Base-by-base conservation (phyloP, 2,797 vertebrate genomes). In the Salmo trutta region DNA sequence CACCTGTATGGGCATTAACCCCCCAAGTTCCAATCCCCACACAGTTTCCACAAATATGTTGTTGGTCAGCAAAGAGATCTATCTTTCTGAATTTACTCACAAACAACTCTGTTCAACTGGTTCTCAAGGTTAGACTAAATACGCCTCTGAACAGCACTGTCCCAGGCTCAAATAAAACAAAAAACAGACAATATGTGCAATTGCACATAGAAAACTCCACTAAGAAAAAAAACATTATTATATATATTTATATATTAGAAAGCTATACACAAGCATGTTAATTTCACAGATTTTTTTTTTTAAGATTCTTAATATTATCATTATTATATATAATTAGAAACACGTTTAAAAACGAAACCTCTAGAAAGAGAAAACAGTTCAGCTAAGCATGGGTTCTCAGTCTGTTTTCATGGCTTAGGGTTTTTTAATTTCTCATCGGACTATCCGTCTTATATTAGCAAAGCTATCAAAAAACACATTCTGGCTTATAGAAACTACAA, bases 231-330 rank as follows among this genome's bases (percentile, higher is more conserved):
- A 88, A 91, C 90, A 93, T 93, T 89, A 94, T 94, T 93, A 95
- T 94, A 95, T 98, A 98, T 98, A 99, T 97, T 94, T 94, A 95
- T 95, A 98, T 99, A 98, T 99, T 98, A 98, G 96, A 99, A 98
- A 98, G 97, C 97, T 99, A 98, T 99, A 98, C 97, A 99, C 97
- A 99, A 99, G 97, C 97, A 98, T 99, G 96, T 98, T 98, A 97
- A 99, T 98, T 99, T 99, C 97, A 98, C 97, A 99, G 97, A 98
- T 84, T 88, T 97, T 96, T 85, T 97, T 97, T 94, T 96, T 94
- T 96, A 97, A 98, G 97, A 97, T 97, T 97, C 97, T 98, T 99
- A 99, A 98, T 99, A 98, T 95, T 96, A 95, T 96, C 96, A 95
- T 97, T 97, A 97, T 98, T 95, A 95, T 97, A 98, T 98, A 98